Percentiles rank a stretch among this genome's conserved stretches.
These are phyloP conservation scores for Laothoe populi DNA, from an alignment of 2,888 invertebrate species.

Conservation along the genomic window DNA sequence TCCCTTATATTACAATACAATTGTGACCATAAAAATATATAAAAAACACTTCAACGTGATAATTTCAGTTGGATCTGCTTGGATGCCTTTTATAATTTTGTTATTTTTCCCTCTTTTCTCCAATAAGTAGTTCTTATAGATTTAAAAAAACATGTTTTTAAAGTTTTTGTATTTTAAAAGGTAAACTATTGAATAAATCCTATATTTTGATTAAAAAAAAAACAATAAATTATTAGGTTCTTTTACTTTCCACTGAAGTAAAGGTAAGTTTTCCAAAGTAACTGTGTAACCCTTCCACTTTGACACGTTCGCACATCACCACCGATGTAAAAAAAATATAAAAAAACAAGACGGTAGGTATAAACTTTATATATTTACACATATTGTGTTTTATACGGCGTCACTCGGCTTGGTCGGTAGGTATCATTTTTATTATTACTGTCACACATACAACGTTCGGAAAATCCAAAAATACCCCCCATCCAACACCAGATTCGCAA, in stretches of 20 bases:
- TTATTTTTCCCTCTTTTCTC: no score
- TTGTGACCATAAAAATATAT: background rate
- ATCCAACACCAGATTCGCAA: background rate
- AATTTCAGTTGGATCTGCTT: no score
- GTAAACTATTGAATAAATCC: no score
- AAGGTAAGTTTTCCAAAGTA: background rate
- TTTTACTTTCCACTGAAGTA: no score
- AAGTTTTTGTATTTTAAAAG: no score
- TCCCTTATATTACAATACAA: background rate
- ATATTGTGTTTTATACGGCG: conserved; percentile 38
- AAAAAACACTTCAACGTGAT: no score
- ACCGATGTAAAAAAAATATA: background rate
- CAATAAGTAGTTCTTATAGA: no score
- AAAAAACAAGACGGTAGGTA: conserved; percentile 55
- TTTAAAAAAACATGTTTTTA: no score
- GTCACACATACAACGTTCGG: conserved; percentile 25
- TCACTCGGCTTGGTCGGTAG: conserved; percentile 69
- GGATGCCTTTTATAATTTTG: no score
- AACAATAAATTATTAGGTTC: background rate
- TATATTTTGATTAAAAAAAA: background rate
- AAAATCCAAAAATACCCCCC: background rate
- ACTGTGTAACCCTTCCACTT: background rate
- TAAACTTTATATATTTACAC: conserved; percentile 36
- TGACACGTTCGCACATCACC: background rate
- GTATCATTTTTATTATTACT: conserved; percentile 45